A percentile compares a stretch with the other conserved stretches of the same genome.
Conservation (phyloP, 2,797 vertebrate genomes). For the Diplodus puntazzo region DNA sequence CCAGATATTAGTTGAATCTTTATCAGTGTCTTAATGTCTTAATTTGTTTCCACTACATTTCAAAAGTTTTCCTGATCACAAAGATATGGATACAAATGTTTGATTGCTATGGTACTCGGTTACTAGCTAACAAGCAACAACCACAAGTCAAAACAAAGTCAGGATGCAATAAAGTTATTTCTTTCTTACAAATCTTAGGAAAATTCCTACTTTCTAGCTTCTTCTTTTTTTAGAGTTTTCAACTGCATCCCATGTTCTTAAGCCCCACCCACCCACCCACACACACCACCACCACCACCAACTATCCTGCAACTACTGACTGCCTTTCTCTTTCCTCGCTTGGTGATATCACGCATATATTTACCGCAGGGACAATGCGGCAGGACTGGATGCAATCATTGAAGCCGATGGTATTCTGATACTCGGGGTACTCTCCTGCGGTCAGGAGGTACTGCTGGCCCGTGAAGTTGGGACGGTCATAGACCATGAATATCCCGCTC, state of each 20-base stretch:
- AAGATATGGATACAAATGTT: neutral
- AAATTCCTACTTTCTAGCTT: no score
- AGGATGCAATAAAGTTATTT: no score
- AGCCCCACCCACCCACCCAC: no score
- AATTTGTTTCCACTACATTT: neutral
- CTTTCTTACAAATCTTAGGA: no score
- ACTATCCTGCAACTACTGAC: neutral
- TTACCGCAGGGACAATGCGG: slow-evolving; percentile 62
- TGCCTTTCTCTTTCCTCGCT: neutral
- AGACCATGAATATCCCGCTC: slow-evolving; percentile 63
- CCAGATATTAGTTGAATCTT: no score
- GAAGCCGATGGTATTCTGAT: slow-evolving; percentile 65
- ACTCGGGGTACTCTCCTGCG: slow-evolving; percentile 66
- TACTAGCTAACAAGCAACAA: neutral
- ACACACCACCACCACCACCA: no score
- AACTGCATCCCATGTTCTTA: no score
- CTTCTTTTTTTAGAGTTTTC: no score
- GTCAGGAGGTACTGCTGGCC: slow-evolving; percentile 68
- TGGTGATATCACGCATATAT: neutral
- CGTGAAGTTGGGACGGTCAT: slow-evolving; percentile 62
- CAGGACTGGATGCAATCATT: slow-evolving; percentile 68
- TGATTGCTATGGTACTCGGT: neutral
- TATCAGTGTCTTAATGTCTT: no score
- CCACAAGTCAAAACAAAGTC: no score
- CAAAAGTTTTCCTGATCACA: no score